phyloP scores from a whole-genome alignment of 2,113 vertebrate genomes.

The Albula goreensis region DNA sequence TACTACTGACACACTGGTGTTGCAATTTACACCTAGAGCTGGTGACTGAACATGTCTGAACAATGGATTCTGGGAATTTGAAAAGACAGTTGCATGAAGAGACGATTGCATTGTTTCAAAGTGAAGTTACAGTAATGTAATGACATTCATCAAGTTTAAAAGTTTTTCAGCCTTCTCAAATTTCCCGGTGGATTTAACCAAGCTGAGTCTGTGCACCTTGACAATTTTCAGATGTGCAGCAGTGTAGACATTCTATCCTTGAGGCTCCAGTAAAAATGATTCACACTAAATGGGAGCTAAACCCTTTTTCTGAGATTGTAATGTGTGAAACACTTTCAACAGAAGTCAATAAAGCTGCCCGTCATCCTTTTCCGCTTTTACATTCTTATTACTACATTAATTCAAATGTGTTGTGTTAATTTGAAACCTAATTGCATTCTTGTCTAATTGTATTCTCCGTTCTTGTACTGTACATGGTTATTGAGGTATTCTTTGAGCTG shows the following conservation, averaged over 20 bases:
- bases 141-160: not conserved
- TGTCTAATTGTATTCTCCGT: not conserved
- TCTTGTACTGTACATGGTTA: not conserved
- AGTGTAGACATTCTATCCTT: slow-evolving; percentile 7
- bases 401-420: not conserved
- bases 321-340: slow-evolving; percentile 13
- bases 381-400: slow-evolving; percentile 2
- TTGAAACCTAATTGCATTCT: not conserved
- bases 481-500: slow-evolving; percentile 17
- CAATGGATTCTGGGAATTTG: slow-evolving; percentile 2
- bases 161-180: not conserved
- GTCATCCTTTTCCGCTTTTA: not conserved
- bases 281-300: not conserved
- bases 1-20: not conserved
- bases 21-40: slow-evolving; percentile 3
- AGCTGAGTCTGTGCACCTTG: not conserved
- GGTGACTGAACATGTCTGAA: slow-evolving; percentile 6
- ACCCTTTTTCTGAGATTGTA: not conserved
- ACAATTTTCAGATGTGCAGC: not conserved
- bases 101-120: not conserved
- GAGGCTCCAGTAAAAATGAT: not conserved
- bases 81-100: not conserved
- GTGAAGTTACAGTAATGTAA: slow-evolving; percentile 4
- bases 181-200: not conserved
- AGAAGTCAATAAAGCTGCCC: slow-evolving; percentile 7